Base-by-base conservation (phyloP, 2,888 invertebrate genomes). In the Chaitophorus viminalis region DNA sequence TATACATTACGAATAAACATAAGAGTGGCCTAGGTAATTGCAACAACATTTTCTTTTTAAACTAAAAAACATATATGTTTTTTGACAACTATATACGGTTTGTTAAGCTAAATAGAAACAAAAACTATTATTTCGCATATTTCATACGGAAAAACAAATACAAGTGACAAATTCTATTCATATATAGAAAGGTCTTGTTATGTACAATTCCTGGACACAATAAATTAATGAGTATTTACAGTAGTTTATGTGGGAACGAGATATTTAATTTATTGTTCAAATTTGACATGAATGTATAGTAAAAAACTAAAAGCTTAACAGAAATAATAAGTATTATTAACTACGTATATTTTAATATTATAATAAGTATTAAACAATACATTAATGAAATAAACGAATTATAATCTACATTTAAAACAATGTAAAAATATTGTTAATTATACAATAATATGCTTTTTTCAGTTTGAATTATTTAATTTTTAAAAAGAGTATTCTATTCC, bases 191-290 rank as follows among this genome's bases (percentile, higher is more conserved):
- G 21, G 60, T 39, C 60, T 60, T 29, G 4, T 39, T 29, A 21
- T 3, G 14, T 60, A 74, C n/a, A 36, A 14, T 54, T 83, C 39
- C 4, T 74, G 29, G 60, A 29, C 36, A 83, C 11, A 29, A 60
- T 83, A 29, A 75, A 39, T 60, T 75, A 75, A 82, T 54, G 52
- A 72, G 72, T 82, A n/a, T 72, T 82, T 72, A 72, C 72, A 72
- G 33, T 33, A 68, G 39, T 29, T 29, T 39, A n/a, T n/a, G 6
- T 4, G 68, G n/a, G 1, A 68, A 68, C 25, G 8, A 29, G 29
- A 29, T 11, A 68, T 6, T 25, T 46, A 46, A 46, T 46, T 46
- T 46, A 46, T 46, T 46, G 46, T 46, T 46, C 11, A 46, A 46
- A 11, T 46, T 46, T 11, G 3, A 46, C 46, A 1, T 46, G 14